Evolutionary conservation across 2,113 vertebrate genomes (phyloP).

Genomic region (Myocastor coypus): DNA sequence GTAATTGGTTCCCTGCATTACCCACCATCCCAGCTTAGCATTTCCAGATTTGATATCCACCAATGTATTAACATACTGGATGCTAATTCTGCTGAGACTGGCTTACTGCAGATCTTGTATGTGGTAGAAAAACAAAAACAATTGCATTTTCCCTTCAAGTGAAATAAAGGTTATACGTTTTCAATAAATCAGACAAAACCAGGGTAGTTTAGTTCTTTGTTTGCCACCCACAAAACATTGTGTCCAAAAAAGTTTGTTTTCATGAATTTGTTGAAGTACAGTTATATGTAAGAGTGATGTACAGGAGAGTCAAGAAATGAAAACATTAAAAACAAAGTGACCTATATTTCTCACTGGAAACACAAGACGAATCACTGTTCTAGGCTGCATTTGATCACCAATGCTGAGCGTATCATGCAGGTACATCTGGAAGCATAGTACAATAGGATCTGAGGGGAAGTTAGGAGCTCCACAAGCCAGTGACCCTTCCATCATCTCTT

Average conservation of each 20-base stretch:
- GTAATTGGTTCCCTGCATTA: background rate
- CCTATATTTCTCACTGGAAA: background rate
- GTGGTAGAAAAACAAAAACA: background rate
- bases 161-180: background rate
- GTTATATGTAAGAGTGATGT: background rate
- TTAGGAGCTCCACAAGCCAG: background rate
- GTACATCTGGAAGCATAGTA: too few species aligned
- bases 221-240: background rate
- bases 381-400: background rate
- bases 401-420: background rate
- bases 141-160: background rate
- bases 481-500: background rate
- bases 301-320: background rate
- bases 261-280: background rate
- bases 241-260: background rate
- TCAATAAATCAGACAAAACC: background rate
- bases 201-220: background rate
- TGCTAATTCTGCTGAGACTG: background rate
- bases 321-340: background rate
- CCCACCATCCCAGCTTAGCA: background rate
- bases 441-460: background rate
- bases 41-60: conserved; percentile 6
- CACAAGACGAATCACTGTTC: background rate
- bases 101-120: background rate
- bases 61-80: background rate